These are phyloP conservation scores for Paramisgurnus dabryanus DNA, from an alignment of 2,113 vertebrate genomes.

Conservation along the genomic window DNA sequence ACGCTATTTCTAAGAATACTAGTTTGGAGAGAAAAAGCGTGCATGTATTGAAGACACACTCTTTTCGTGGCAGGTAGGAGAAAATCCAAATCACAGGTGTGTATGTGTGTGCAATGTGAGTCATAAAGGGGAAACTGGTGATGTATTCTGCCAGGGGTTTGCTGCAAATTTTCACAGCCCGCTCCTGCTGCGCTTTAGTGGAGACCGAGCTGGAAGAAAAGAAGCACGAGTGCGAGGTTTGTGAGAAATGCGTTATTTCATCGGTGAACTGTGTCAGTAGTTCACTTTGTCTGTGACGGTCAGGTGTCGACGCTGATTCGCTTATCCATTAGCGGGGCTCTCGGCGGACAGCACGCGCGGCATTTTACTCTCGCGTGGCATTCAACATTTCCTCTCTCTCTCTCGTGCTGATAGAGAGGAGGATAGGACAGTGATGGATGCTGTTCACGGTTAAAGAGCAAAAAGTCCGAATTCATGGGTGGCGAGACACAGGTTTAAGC, in stretches of 20 bases:
- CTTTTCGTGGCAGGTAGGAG: conserved; percentile 39
- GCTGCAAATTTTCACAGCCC: conserved; percentile 40
- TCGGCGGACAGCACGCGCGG: conserved; percentile 26
- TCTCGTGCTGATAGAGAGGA: conserved; percentile 30
- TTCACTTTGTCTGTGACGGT: conserved; percentile 46
- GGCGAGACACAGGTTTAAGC: conserved; percentile 28
- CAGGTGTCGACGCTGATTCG: conserved; percentile 45
- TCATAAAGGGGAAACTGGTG: conserved; percentile 56
- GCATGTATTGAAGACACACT: background rate
- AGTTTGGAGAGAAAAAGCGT: background rate
- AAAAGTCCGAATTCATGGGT: conserved; percentile 39
- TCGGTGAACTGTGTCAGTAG: conserved; percentile 44
- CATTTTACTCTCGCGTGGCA: conserved; percentile 4
- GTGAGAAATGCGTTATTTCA: conserved; percentile 16
- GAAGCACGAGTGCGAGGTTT: background rate
- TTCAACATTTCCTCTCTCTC: conserved; percentile 22
- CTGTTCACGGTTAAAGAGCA: conserved; percentile 35
- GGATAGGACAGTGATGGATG: conserved; percentile 48
- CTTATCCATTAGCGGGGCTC: conserved; percentile 16
- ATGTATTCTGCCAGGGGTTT: conserved; percentile 49
- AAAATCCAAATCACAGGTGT: conserved; percentile 41
- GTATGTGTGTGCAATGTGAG: conserved; percentile 50
- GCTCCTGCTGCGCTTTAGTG: conserved; percentile 38
- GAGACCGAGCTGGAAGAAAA: conserved; percentile 25
- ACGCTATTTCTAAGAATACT: background rate